A percentile compares a stretch with the other conserved stretches of the same genome.
These are phyloP conservation scores for Callipepla californica DNA, from an alignment of 2,113 vertebrate species.

Conservation along the genomic window DNA sequence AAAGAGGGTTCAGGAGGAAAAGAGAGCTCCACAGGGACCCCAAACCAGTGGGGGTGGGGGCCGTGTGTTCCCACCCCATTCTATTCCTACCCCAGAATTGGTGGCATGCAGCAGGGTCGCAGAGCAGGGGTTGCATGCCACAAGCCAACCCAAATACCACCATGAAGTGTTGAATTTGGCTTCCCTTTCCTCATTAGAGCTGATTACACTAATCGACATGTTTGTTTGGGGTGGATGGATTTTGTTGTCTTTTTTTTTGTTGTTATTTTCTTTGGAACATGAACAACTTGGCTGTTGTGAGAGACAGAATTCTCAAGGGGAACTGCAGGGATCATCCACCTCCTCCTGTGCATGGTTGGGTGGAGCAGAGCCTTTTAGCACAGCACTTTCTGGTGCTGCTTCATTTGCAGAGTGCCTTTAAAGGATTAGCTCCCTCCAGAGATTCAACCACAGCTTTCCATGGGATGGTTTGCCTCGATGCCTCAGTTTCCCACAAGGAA, in stretches of 20 bases:
- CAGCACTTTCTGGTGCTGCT: fast-evolving
- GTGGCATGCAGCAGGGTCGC: background rate
- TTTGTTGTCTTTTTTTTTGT: constrained; percentile 8
- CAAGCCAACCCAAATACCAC: background rate
- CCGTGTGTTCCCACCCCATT: fast-evolving
- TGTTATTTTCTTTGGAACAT: background rate
- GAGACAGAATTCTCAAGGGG: background rate
- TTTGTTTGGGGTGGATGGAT: constrained; percentile 48
- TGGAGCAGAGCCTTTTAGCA: fast-evolving
- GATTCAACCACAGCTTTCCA: background rate
- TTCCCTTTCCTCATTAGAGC: constrained; percentile 50
- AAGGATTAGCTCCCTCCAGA: background rate
- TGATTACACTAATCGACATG: constrained; percentile 62
- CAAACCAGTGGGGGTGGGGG: background rate
- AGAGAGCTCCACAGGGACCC: fast-evolving
- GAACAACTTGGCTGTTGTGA: background rate
- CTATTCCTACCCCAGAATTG: fast-evolving
- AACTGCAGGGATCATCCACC: background rate
- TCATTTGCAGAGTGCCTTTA: fast-evolving
- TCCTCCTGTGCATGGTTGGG: background rate
- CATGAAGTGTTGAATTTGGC: background rate
- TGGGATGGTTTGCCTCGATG: background rate
- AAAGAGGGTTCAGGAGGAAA: constrained; percentile 6
- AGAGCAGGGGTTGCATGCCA: background rate
- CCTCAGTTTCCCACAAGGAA: background rate